Conservation (phyloP, 2,797 vertebrate species). For the Anguilla anguilla region DNA sequence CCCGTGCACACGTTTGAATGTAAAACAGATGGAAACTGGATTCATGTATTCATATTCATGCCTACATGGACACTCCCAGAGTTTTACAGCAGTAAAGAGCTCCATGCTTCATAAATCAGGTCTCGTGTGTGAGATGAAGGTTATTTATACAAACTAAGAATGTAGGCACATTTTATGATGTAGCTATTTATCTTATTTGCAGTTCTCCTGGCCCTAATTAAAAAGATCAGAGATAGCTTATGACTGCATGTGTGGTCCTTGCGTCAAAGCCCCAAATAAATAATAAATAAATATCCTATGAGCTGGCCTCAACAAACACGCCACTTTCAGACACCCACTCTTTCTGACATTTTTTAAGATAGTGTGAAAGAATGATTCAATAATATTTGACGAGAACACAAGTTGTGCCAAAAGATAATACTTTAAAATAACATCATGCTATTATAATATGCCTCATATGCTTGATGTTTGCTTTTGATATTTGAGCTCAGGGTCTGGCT, state of each 20-base stretch:
- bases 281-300: background rate
- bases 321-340: background rate
- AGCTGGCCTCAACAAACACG: background rate
- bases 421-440: background rate
- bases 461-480: background rate
- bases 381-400: background rate
- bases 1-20: background rate
- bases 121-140: background rate
- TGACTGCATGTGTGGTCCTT: constrained; percentile 7
- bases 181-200: background rate
- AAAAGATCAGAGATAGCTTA: background rate
- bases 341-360: background rate
- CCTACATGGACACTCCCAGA: background rate
- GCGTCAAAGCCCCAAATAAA: background rate
- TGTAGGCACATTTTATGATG: background rate
- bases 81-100: no score
- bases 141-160: background rate
- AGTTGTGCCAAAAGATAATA: background rate
- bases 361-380: background rate
- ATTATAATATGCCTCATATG: background rate
- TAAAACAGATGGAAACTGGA: background rate
- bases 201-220: background rate
- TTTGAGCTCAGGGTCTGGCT: background rate
- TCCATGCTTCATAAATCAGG: background rate
- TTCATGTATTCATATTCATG: background rate